Evolutionary conservation across 2,888 invertebrate species (phyloP), one percentile per base, ranked within the genome.

Genomic region (Drosophila flavopinicola): DNA sequence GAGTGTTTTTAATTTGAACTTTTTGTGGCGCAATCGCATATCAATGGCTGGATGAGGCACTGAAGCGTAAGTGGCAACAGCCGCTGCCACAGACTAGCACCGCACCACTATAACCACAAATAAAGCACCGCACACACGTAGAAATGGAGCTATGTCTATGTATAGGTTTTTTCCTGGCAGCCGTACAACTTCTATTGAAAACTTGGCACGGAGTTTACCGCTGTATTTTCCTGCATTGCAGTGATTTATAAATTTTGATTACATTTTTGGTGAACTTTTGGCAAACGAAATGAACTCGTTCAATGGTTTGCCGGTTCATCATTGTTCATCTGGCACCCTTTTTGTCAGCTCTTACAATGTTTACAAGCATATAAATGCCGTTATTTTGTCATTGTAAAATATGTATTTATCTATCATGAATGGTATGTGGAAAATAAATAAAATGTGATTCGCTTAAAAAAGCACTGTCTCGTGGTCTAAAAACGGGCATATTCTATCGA

Each of bases 1-100:
- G 82, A 84, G 82, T 65, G 82, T 86, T 86, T 82, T 84, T 86
- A 82, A 86, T 82, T 84, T 80, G 65, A 84, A 86, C 84, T 79
- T 86, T 78, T 61, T 65, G 41, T 37, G 41, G 44, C 37, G 38
- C 63, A 67, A 56, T 74, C 78, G 85, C 70, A 71, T 68, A 76
- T 82, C 78, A 79, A 75, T 82, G 85, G 48, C 69, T 64, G 67
- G 69, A 9, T 32, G 52, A 56, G 54, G 72, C 73, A 75, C 61
- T 52, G 49, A 58, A 75, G 66, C 54, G 66, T 59, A 76, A 76
- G 78, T 76, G 75, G 75, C 78, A 70, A 76, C 70, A 75, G 61
- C 47, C 66, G 58, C 52, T 61, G 71, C 70, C 65, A 53, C 42
- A 60, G 48, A 33, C 27, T 20, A 30, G 20, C 37, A 37, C 11